These are phyloP conservation scores for Agrochola litura DNA, from an alignment of 2,888 invertebrate genomes.

Conservation along the genomic window DNA sequence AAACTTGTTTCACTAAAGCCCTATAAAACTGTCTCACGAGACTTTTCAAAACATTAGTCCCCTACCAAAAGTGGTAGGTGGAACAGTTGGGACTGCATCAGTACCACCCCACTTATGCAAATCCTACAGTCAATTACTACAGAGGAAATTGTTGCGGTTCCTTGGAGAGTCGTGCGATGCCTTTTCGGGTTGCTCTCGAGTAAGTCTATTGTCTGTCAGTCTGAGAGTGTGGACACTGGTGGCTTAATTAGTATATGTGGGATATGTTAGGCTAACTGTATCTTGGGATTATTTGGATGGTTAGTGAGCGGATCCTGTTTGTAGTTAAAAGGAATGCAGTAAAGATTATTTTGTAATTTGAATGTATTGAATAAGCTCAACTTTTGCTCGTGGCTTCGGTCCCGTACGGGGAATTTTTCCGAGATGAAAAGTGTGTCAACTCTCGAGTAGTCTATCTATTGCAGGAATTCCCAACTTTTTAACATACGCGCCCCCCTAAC, in stretches of 20 bases:
- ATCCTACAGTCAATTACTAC: constrained; percentile 85
- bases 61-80: constrained; percentile 63
- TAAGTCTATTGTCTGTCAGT: constrained; percentile 79
- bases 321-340: too few species aligned
- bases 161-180: constrained; percentile 77
- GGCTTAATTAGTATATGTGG: constrained; percentile 51
- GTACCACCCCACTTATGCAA: constrained; percentile 80
- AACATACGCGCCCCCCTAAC: too few species aligned
- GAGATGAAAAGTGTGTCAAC: too few species aligned
- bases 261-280: constrained; percentile 17
- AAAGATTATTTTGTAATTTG: too few species aligned
- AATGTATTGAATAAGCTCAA: too few species aligned
- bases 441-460: too few species aligned
- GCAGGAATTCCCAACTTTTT: too few species aligned
- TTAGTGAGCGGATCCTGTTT: too few species aligned
- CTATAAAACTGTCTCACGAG: constrained; percentile 29
- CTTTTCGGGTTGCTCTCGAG: constrained; percentile 81
- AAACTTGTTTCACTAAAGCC: neutral
- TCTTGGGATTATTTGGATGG: neutral
- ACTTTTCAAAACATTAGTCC: constrained; percentile 45
- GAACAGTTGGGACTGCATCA: constrained; percentile 50
- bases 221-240: constrained; percentile 36
- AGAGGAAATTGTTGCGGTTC: constrained; percentile 81
- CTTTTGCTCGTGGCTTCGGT: too few species aligned
- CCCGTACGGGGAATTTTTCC: too few species aligned